Percentiles rank a stretch among this genome's conserved stretches.
phyloP scores from a whole-genome alignment of 92 coral and sea anemone species.

The Epizoanthus stellaris region DNA sequence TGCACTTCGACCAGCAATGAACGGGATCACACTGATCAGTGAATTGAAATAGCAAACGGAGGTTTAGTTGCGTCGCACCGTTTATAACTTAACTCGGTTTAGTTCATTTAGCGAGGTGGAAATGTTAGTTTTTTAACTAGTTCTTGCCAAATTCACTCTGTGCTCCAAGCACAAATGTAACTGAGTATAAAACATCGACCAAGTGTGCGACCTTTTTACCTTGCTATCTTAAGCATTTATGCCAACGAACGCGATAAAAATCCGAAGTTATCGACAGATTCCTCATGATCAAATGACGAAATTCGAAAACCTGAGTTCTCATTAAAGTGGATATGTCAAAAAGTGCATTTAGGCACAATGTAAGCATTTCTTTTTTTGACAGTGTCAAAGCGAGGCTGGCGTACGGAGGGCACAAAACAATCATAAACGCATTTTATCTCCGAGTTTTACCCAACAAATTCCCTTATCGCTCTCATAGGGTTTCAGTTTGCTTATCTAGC shows the following conservation, averaged over 20 bases:
- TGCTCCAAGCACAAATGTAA: neutral
- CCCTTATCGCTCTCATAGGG: neutral
- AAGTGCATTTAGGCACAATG: conserved; percentile 4
- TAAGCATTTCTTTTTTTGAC: conserved; percentile 1
- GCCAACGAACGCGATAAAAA: too few relatives aligned
- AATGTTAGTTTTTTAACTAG: neutral
- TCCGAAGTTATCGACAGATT: neutral
- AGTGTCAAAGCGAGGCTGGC: neutral
- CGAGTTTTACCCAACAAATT: neutral
- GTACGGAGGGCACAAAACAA: neutral
- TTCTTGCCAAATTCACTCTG: neutral
- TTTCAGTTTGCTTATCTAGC: neutral
- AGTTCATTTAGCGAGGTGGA: conserved; percentile 4
- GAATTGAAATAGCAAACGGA: neutral
- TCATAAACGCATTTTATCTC: neutral
- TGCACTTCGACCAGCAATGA: neutral
- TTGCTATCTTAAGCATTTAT: neutral
- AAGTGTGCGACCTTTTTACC: neutral
- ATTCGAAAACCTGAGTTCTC: neutral
- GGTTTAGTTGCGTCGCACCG: neutral
- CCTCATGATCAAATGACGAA: conserved; percentile 18
- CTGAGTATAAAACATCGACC: neutral
- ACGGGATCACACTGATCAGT: neutral
- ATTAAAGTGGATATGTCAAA: conserved; percentile 16
- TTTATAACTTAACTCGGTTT: neutral